A percentile compares a stretch with the other conserved stretches of the same genome.
Evolutionary conservation across 1,140 invertebrate species (phyloP).

Genomic region (Halyomorpha halys): DNA sequence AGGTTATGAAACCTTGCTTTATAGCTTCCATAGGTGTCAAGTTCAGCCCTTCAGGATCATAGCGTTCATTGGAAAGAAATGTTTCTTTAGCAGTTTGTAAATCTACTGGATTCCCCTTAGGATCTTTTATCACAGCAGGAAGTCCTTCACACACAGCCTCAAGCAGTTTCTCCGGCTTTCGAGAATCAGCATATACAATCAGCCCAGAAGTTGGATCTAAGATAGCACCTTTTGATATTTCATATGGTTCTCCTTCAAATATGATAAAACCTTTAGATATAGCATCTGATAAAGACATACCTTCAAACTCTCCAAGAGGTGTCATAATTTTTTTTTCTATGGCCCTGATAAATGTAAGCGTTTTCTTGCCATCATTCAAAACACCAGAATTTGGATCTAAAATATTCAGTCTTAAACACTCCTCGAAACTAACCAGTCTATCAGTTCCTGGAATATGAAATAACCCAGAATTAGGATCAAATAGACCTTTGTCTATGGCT

Average conservation of each 20-base stretch:
- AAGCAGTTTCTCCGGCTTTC: slow-evolving; percentile 56
- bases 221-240: slow-evolving; percentile 43
- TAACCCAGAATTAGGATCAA: slow-evolving; percentile 68
- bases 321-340: slow-evolving; percentile 70
- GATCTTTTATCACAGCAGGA: slow-evolving; percentile 12
- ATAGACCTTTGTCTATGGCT: slow-evolving; percentile 63
- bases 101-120: background rate
- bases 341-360: slow-evolving; percentile 59
- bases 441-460: slow-evolving; percentile 82
- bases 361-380: slow-evolving; percentile 63
- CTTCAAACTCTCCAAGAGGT: slow-evolving; percentile 58
- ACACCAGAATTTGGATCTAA: slow-evolving; percentile 70
- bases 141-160: slow-evolving; percentile 43
- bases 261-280: slow-evolving; percentile 56
- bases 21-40: slow-evolving; percentile 10
- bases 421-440: slow-evolving; percentile 71
- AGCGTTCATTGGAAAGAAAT: background rate
- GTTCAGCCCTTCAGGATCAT: slow-evolving; percentile 1
- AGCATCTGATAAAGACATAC: slow-evolving; percentile 66
- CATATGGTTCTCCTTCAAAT: slow-evolving; percentile 37
- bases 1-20: slow-evolving; percentile 14
- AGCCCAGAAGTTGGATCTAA: slow-evolving; percentile 62
- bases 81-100: slow-evolving; percentile 3
- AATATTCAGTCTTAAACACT: slow-evolving; percentile 74
- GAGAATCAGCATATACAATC: slow-evolving; percentile 56